Base-by-base conservation (phyloP, 2,797 vertebrate genomes). In the Prunella strophiata region DNA sequence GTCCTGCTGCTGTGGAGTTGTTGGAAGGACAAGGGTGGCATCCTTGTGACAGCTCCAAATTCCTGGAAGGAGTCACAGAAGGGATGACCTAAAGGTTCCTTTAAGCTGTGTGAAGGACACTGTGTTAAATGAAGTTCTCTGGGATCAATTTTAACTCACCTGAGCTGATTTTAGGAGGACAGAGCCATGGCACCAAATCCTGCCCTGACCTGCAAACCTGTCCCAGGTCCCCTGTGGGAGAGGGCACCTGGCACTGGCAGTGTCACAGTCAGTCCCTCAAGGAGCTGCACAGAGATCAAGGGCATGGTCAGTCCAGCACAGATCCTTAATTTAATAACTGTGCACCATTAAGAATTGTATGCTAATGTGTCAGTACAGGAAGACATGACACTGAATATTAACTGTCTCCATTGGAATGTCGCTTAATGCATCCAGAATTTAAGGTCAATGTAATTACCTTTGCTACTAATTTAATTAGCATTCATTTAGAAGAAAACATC, bases 381-480 rank as follows among this genome's bases (percentile, higher is more conserved):
- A 61, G 63, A 52, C 25, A 7, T 18, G 38, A 45, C 36, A 61
- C 16, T 51, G 70, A 76, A 71, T 67, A 54, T 62, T 63, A 54
- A 85, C 63, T 61, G 29, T 42, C 43, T 62, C 1, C 1, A 10
- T 74, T 54, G 81, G 59, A 71, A 55, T 71, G 48, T 54, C 8
- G 4, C 26, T 11, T 67, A 48, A 52, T 38, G 13, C 11, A 15
- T 16, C 34, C 42, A 25, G 79, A 77, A 74, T 80, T 79, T 54
- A 63, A 91, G 86, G 55, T 72, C 66, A 59, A 7, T 34, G 25
- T 75, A 63, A 73, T 90, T 90, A 88, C 58, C 62, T 72, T 42
- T 72, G 57, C 52, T 55, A 30, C 71, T 89, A 74, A 94, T 88
- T 86, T 57, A 88, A 92, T 94, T 94, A 92, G 45, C 71, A 70